Evolutionary conservation across 2,113 vertebrate species (phyloP).

Genomic region (Saccopteryx leptura): DNA sequence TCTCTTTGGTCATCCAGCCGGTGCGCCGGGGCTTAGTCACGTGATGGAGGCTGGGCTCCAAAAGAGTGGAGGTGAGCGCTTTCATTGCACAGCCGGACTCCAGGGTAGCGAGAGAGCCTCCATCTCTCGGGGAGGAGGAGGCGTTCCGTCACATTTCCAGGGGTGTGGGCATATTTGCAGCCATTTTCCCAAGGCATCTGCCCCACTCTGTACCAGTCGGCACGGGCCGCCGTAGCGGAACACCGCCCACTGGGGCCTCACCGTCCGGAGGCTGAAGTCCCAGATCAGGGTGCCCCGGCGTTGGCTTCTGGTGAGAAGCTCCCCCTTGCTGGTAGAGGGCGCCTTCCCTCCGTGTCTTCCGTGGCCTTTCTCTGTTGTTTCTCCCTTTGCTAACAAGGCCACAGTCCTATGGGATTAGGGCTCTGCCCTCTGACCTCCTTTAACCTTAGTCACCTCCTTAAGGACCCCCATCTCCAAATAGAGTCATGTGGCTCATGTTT

Average conservation of each 20-base stretch:
- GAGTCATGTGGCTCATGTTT: neutral
- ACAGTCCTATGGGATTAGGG: neutral
- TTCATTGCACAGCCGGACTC: accelerated
- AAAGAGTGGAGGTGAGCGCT: neutral
- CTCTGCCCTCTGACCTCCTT: neutral
- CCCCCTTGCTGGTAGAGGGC: neutral
- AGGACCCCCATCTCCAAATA: neutral
- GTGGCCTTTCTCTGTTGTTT: neutral
- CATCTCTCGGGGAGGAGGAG: neutral
- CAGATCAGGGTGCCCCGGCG: neutral
- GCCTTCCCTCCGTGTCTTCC: neutral
- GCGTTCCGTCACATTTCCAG: neutral
- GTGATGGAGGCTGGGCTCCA: neutral
- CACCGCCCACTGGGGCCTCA: neutral
- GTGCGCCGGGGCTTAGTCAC: neutral
- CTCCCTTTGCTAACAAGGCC: neutral
- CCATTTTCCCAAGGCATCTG: neutral
- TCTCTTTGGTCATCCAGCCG: accelerated
- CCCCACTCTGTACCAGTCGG: neutral
- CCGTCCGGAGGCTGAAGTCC: neutral
- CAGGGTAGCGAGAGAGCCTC: neutral
- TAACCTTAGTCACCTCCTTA: neutral
- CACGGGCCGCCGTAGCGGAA: neutral
- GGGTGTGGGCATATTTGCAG: too few species aligned
- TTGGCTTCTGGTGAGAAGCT: neutral